These are phyloP conservation scores for Gnatocerus cornutus DNA, from an alignment of 2,888 invertebrate genomes.

Conservation along the genomic window DNA sequence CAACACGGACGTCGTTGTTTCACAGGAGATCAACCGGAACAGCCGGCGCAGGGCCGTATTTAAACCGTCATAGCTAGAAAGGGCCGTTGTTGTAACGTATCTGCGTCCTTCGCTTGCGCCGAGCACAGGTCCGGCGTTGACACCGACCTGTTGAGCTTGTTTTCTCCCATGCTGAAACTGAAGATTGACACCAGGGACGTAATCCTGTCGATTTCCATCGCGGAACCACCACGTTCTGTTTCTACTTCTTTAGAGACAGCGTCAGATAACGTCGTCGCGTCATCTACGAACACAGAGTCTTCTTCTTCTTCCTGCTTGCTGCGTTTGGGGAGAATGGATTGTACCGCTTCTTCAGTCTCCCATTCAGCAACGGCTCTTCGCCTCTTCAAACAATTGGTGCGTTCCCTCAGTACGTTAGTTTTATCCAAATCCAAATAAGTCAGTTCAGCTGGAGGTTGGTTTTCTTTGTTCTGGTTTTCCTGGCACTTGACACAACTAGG, in stretches of 20 bases:
- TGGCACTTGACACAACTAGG: conserved; percentile 66
- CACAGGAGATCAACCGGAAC: conserved; percentile 52
- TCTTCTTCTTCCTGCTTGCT: conserved; percentile 65
- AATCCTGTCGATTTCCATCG: conserved; percentile 76
- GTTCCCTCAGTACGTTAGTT: conserved; percentile 66
- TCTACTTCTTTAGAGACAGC: conserved; percentile 63
- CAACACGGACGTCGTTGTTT: conserved; percentile 52
- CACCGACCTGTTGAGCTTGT: conserved; percentile 70
- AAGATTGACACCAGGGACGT: conserved; percentile 76
- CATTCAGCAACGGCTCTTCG: conserved; percentile 72
- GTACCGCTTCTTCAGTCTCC: conserved; percentile 74
- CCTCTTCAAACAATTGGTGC: conserved; percentile 69
- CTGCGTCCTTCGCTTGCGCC: conserved; percentile 72
- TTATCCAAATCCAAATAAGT: conserved; percentile 73
- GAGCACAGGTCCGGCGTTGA: conserved; percentile 74
- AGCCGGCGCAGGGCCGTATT: conserved; percentile 50
- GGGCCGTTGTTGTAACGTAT: conserved; percentile 71
- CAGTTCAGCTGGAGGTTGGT: conserved; percentile 68
- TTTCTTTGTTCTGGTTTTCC: conserved; percentile 70
- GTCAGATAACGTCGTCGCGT: conserved; percentile 69
- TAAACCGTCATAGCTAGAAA: conserved; percentile 75
- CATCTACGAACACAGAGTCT: conserved; percentile 71
- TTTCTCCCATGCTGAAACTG: conserved; percentile 72
- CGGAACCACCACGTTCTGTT: conserved; percentile 57
- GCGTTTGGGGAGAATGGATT: conserved; percentile 73